phyloP scores from a whole-genome alignment of 1,140 invertebrate species.

The Augochlora pura region DNA sequence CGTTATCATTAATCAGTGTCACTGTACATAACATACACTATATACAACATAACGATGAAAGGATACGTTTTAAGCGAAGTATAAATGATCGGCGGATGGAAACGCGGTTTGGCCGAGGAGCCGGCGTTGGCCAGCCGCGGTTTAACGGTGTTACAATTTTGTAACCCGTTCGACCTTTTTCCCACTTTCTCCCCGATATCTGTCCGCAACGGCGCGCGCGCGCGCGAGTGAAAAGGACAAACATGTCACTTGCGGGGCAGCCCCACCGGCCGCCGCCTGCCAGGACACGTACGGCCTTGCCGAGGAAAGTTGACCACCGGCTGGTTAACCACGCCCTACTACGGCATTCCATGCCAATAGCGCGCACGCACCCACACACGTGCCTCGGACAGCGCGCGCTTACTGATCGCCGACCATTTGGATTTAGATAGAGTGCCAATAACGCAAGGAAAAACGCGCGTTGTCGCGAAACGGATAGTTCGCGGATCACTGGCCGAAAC shows the following conservation, averaged over 20 bases:
- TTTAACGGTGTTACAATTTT: slow-evolving; percentile 42
- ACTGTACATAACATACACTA: no score
- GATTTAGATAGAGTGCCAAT: no score
- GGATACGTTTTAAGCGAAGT: slow-evolving; percentile 12
- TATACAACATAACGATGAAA: no score
- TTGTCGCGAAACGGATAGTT: neutral
- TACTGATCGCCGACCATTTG: no score
- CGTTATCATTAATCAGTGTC: no score
- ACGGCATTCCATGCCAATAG: slow-evolving; percentile 53
- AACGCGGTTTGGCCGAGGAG: neutral
- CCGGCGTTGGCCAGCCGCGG: slow-evolving; percentile 14
- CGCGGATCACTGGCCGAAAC: no score
- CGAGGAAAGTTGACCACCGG: slow-evolving; percentile 64
- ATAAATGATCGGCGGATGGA: slow-evolving; percentile 1
- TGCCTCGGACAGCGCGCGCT: neutral
- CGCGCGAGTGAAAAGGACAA: slow-evolving; percentile 30
- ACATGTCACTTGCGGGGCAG: slow-evolving; percentile 42
- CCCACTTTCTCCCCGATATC: slow-evolving; percentile 40
- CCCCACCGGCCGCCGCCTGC: no score
- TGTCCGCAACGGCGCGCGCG: slow-evolving; percentile 1
- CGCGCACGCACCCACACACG: slow-evolving; percentile 32
- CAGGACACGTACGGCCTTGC: slow-evolving; percentile 70
- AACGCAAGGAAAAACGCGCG: neutral
- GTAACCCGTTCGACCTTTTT: slow-evolving; percentile 43
- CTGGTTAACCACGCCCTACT: slow-evolving; percentile 68